Evolutionary conservation across 2,888 invertebrate species (phyloP), one percentile per base, ranked within the genome.

Genomic region (Adela reaumurella): DNA sequence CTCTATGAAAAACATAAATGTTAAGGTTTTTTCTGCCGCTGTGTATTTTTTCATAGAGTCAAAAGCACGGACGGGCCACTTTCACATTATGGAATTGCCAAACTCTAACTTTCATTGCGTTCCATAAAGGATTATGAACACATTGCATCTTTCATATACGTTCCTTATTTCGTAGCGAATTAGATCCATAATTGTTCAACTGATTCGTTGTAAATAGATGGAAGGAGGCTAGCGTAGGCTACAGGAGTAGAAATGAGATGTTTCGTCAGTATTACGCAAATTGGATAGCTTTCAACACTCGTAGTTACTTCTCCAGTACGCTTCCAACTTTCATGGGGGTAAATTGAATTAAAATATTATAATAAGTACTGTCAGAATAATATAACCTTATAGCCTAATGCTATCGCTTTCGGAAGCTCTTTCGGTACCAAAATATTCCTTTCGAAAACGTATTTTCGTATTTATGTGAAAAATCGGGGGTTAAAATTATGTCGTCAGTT

Each of bases 221-320:
- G n/a, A 24, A 3, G 35, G 14, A 35, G 8, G 8, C 35, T 56
- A 52, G 5, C 56, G 59, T 56, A 59, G 61, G 35, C 6, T 35
- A 35, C 67, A 72, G 70, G 68, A 76, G 77, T 74, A 78, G 78
- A 78, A 78, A 78, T 78, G 77, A 78, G 78, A 78, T 78, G 78
- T 78, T 78, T 78, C 76, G 78, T 74, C 70, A 77, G 78, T 78
- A 78, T 78, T 78, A 78, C 76, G 77, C 77, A 78, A 78, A 78
- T 78, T 78, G 78, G 78, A 78, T 78, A 77, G 78, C 78, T 78
- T 78, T 78, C 78, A 76, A 78, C 78, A 78, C 78, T 78, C 78
- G 69, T 73, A n/a, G n/a, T n/a, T n/a, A n/a, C 77, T 3, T 3
- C 14, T 14, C 71, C 70, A 74, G 77, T 77, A 76, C 70, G 74